Base-by-base conservation (phyloP, 2,797 vertebrate genomes). In the Crocidura indochinensis region DNA sequence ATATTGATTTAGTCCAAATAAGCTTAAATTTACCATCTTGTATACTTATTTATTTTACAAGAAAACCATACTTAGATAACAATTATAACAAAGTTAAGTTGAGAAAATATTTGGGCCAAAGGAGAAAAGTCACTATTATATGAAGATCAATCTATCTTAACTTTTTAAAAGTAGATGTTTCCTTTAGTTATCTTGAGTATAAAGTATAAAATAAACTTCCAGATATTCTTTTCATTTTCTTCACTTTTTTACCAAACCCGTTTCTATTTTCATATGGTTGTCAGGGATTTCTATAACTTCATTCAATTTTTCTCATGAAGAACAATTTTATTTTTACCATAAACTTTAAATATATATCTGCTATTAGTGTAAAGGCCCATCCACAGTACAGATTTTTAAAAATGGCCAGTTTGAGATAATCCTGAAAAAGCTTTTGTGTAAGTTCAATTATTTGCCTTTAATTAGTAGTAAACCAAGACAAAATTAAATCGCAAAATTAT, bases 21-120 rank as follows among this genome's bases (percentile, higher is more conserved):
- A 46, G 1, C 60, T 93, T 84, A 90, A 85, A 51, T 47, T 67
- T 67, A 47, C 49, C 51, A 78, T 81, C 46, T 89, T 87, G 14
- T 68, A 82, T 82, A 73, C 15, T 87, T 87, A 67, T 20, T 56
- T 75, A 7, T 88, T 74, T 82, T 53, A 46, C 53, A 15, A 27
- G 51, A 82, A 49, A 64, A 79, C 74, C 19, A 86, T 69, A 12
- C 51, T 12, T 14, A 53, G 87, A 46, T 60, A 27, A 71, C 90
- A 68, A 92, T n/a, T n/a, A n/a, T 62, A 84, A 67, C 76, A 17
- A 53, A 19, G 38, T 38, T 92, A 3, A 4, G 0, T 72, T 56
- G 8, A 9, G 22, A 88, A 91, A 0, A 88, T 1, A 78, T 73
- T 53, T 93, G 62, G 1, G 0, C 72, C 19, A 14, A 14, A 56